Conservation (phyloP, 2,797 vertebrate species). For the Catharus ustulatus region DNA sequence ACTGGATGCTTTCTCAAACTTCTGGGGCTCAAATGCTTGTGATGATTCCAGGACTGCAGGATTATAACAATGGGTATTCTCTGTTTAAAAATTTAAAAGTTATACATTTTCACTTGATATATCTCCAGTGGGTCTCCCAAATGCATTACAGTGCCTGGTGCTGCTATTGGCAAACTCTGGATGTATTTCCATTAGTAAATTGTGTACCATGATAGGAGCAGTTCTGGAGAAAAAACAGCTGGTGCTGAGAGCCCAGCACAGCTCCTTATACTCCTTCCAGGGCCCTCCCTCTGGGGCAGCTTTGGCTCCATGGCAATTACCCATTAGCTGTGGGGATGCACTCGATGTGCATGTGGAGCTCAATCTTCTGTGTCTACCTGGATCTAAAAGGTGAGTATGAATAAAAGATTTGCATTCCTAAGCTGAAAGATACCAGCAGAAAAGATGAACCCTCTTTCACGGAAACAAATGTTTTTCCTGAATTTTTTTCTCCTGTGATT, state of each 20-base stretch:
- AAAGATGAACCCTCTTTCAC: not conserved
- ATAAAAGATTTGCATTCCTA: not conserved
- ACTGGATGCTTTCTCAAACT: not conserved
- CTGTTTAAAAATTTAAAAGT: not conserved
- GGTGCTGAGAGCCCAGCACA: not conserved
- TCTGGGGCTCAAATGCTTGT: not conserved
- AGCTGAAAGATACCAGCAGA: not conserved
- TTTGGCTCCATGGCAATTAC: not conserved
- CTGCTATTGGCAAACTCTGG: not conserved
- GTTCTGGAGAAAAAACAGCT: not conserved
- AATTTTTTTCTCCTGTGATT: not conserved
- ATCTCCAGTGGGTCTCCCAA: not conserved
- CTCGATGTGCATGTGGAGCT: fast-evolving
- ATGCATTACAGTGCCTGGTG: not conserved
- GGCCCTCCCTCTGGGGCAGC: not conserved
- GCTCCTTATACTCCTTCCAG: not conserved
- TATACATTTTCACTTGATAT: not conserved
- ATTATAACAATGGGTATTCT: not conserved
- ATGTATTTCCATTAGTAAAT: not conserved
- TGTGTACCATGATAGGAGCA: not conserved
- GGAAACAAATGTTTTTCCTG: not conserved
- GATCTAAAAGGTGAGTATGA: not conserved
- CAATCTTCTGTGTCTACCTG: not conserved
- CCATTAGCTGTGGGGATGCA: not conserved
- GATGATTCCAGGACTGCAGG: not conserved